phyloP scores from a whole-genome alignment of 1,140 invertebrate genomes.

The Condylostylus longicornis region DNA sequence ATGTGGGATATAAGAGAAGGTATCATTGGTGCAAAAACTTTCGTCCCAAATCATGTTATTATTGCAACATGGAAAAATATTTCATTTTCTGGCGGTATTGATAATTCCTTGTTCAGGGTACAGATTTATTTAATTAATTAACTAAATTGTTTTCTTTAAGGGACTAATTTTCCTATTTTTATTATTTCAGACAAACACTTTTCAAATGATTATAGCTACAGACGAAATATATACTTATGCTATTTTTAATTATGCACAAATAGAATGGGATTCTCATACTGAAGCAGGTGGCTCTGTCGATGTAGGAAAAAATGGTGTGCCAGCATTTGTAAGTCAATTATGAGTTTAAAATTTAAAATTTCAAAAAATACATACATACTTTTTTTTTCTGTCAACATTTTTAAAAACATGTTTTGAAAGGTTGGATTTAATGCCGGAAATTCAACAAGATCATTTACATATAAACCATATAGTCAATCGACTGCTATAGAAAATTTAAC shows the following conservation, averaged over 20 bases:
- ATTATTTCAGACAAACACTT: slow-evolving; percentile 87
- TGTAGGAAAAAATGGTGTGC: slow-evolving; percentile 68
- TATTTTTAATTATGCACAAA: slow-evolving; percentile 83
- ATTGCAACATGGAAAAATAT: slow-evolving; percentile 95
- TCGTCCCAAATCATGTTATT: slow-evolving; percentile 74
- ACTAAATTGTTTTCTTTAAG: slow-evolving; percentile 16
- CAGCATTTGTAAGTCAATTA: slow-evolving; percentile 63
- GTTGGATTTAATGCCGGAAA: slow-evolving; percentile 93
- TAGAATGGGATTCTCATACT: slow-evolving; percentile 84
- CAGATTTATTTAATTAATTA: neutral
- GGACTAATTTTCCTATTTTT: no score
- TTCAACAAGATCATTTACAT: slow-evolving; percentile 77
- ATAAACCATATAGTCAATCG: slow-evolving; percentile 76
- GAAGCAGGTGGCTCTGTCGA: slow-evolving; percentile 80
- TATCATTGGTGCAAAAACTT: slow-evolving; percentile 78
- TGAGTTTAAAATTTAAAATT: neutral
- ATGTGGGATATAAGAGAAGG: slow-evolving; percentile 81
- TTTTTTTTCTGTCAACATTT: slow-evolving; percentile 11
- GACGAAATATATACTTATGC: slow-evolving; percentile 88
- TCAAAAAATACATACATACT: neutral
- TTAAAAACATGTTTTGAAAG: slow-evolving; percentile 32
- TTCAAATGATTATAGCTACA: slow-evolving; percentile 82
- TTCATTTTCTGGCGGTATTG: slow-evolving; percentile 76
- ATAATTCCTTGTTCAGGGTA: slow-evolving; percentile 61
- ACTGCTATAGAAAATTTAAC: slow-evolving; percentile 69